Base-by-base conservation (phyloP, 1,140 invertebrate species). In the Neodiprion pinetum region DNA sequence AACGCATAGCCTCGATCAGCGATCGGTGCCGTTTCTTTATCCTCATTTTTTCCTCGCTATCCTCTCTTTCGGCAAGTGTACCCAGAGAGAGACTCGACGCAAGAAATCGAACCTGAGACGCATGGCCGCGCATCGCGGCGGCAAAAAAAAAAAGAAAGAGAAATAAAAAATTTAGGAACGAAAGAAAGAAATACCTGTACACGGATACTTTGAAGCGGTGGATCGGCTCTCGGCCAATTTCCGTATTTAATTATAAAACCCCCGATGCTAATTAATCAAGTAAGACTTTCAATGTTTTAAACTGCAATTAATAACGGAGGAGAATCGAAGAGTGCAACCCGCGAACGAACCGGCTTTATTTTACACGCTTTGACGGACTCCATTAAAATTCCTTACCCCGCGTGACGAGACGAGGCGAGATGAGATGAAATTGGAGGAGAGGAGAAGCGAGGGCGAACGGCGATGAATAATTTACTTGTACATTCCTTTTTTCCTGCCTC, bases 261-360 rank as follows among this genome's bases (percentile, higher is more conserved):
- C 53, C 8, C n/a, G 48, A 17, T 48, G 21, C 70, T 48, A 48
- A 71, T 71, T 71, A 71, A 71, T 71, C 70, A 71, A 71, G 53
- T 17, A 61, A 23, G 70, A 40, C 17, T 71, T 48, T 50, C 70
- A 48, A 71, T 71, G 70, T 50, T 71, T 48, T 12, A 48, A 71
- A 50, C 28, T 50, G 70, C 70, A 48, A 71, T 71, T 71, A 71
- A 71, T 71, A 71, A 71, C 48, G 70, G 48, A 71, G 21, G 70
- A 48, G 21, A 23, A 47, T 21, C 21, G 67, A 47, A 69, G 53
- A 61, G 53, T 61, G 53, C 53, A 61, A 12, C 11, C 53, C 53
- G 53, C 53, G 28, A 40, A 40, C 2, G 28, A 61, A 40, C 53
- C n/a, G 53, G 53, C 53, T 61, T 61, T 61, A 9, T 61, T 61